Conservation (phyloP, 2,113 vertebrate genomes). For the Progne subis region DNA sequence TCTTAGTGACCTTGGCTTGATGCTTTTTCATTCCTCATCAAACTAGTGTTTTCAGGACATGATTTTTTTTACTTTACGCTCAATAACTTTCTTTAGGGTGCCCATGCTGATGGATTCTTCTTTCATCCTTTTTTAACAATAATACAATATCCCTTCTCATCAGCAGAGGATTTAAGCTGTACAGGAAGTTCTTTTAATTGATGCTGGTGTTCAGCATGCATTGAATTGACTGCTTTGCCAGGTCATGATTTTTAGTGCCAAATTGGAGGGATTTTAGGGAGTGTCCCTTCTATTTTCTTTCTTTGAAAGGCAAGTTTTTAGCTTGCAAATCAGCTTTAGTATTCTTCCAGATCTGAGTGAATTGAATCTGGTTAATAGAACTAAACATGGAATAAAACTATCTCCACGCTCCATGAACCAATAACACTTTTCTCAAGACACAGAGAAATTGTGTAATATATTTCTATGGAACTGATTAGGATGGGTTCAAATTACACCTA, state of each 20-base stretch:
- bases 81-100: not conserved
- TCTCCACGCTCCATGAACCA: not conserved
- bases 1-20: not conserved
- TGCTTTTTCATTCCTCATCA: not conserved
- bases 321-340: not conserved
- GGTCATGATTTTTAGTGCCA: not conserved
- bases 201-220: not conserved
- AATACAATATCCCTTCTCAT: not conserved
- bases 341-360: not conserved
- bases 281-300: not conserved
- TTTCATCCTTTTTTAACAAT: not conserved
- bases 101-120: not conserved
- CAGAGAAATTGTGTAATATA: not conserved
- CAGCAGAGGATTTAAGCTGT: not conserved
- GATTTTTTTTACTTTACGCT: not conserved
- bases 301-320: not conserved
- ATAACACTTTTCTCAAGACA: not conserved
- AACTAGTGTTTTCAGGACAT: not conserved
- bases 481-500: not conserved
- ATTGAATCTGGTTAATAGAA: not conserved
- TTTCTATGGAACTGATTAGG: not conserved
- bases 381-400: not conserved
- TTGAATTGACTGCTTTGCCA: not conserved
- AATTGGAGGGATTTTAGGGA: not conserved
- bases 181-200: not conserved